Conservation (phyloP, 1,140 invertebrate species). For the Lasioglossum albipes region DNA sequence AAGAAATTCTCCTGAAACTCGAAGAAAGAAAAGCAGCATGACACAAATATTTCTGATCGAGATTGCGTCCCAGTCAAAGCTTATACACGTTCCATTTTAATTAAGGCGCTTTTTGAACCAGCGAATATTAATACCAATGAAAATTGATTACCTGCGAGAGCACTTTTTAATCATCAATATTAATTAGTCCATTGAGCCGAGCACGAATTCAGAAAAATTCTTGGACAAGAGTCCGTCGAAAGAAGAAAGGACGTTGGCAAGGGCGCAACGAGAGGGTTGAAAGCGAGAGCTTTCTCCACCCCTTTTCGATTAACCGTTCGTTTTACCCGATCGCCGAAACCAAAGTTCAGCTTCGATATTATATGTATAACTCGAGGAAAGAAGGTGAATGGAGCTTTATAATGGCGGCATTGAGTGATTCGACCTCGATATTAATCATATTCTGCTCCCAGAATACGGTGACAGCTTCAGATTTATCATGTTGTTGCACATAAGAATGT, state of each 20-base stretch:
- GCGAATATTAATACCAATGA: conserved; percentile 71
- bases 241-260: neutral
- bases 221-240: conserved; percentile 7
- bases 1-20: neutral
- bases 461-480: too few species aligned
- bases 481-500: too few species aligned
- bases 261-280: neutral
- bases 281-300: conserved; percentile 8
- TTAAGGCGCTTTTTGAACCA: conserved; percentile 44
- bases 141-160: conserved; percentile 66
- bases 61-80: neutral
- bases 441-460: neutral
- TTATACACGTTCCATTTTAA: conserved; percentile 38
- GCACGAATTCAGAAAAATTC: conserved; percentile 72
- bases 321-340: neutral
- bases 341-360: conserved; percentile 5
- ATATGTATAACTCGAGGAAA: neutral
- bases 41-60: neutral
- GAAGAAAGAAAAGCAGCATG: neutral
- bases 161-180: conserved; percentile 72
- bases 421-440: conserved; percentile 29
- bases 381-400: neutral
- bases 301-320: conserved; percentile 8
- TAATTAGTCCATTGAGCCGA: conserved; percentile 64
- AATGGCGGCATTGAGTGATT: neutral